Percentiles rank a stretch among this genome's conserved stretches.
phyloP scores from a whole-genome alignment of 2,797 vertebrate species.

The Myotis pilosus region DNA sequence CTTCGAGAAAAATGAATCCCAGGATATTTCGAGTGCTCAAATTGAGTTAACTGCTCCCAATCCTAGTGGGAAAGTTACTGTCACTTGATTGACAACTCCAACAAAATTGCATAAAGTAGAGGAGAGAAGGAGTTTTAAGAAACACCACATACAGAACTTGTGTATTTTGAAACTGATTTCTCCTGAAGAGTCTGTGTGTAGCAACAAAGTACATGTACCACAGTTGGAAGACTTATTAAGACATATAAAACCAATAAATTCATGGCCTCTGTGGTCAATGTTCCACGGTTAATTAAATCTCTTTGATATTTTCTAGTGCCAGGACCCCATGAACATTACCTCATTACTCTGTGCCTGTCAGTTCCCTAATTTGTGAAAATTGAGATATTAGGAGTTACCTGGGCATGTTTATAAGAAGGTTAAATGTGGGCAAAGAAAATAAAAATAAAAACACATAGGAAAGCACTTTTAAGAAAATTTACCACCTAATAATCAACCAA shows the following conservation, averaged over 20 bases:
- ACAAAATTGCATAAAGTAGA: background rate
- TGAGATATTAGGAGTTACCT: background rate
- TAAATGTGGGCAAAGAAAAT: background rate
- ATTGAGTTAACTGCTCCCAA: background rate
- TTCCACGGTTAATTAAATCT: background rate
- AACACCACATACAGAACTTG: background rate
- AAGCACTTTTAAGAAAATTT: background rate
- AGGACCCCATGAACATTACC: background rate
- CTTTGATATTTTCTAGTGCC: background rate
- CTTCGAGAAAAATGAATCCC: background rate
- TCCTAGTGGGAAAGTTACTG: background rate
- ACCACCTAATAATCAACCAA: background rate
- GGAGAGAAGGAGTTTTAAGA: background rate
- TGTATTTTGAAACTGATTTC: background rate
- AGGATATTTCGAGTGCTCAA: background rate
- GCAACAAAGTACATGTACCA: background rate
- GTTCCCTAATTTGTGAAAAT: background rate
- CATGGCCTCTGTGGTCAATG: background rate
- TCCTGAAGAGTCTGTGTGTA: background rate
- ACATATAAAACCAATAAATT: background rate
- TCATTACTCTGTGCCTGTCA: background rate
- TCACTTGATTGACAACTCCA: background rate
- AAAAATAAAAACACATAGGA: background rate
- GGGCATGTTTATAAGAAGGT: background rate
- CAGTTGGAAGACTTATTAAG: background rate